Evolutionary conservation across 2,888 invertebrate species (phyloP).

Genomic region (Drosophila algonquin): DNA sequence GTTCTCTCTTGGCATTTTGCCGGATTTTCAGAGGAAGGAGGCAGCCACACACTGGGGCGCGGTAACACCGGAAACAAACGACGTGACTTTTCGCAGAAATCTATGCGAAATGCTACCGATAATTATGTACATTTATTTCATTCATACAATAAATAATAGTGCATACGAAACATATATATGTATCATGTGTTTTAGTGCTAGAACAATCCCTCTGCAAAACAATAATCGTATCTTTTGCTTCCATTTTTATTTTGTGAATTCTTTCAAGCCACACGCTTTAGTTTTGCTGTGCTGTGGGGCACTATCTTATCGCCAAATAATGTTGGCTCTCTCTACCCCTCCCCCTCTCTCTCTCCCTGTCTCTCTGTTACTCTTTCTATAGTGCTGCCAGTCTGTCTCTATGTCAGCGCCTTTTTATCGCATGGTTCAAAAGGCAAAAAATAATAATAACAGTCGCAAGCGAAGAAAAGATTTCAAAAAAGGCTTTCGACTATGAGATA

Average conservation of each 20-base stretch:
- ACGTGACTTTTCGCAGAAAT: slow-evolving; percentile 82
- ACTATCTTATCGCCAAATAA: slow-evolving; percentile 68
- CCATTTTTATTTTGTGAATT: slow-evolving; percentile 2
- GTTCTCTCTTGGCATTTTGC: slow-evolving; percentile 72
- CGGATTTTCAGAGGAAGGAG: slow-evolving; percentile 41
- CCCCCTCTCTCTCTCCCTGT: not conserved
- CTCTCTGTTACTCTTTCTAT: slow-evolving; percentile 2
- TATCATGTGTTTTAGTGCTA: slow-evolving; percentile 10
- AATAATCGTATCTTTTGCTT: slow-evolving; percentile 31
- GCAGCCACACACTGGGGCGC: slow-evolving; percentile 32
- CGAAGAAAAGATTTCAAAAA: not conserved
- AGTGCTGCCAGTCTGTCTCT: slow-evolving; percentile 15
- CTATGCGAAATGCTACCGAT: slow-evolving; percentile 40
- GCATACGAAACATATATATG: slow-evolving; percentile 13
- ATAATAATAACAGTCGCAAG: slow-evolving; percentile 43
- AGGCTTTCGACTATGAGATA: not conserved
- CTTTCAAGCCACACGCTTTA: slow-evolving; percentile 30
- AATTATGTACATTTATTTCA: slow-evolving; percentile 42
- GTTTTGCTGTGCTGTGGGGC: slow-evolving; percentile 4
- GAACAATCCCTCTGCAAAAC: slow-evolving; percentile 17
- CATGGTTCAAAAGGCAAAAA: slow-evolving; percentile 60
- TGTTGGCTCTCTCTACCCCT: slow-evolving; percentile 14
- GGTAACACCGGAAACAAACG: slow-evolving; percentile 81
- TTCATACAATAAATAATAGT: slow-evolving; percentile 31
- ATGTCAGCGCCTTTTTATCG: slow-evolving; percentile 57